Percentiles rank a stretch among this genome's conserved stretches.
Evolutionary conservation across 1,140 invertebrate species (phyloP).

Genomic region (Cardiocondyla obscurior): DNA sequence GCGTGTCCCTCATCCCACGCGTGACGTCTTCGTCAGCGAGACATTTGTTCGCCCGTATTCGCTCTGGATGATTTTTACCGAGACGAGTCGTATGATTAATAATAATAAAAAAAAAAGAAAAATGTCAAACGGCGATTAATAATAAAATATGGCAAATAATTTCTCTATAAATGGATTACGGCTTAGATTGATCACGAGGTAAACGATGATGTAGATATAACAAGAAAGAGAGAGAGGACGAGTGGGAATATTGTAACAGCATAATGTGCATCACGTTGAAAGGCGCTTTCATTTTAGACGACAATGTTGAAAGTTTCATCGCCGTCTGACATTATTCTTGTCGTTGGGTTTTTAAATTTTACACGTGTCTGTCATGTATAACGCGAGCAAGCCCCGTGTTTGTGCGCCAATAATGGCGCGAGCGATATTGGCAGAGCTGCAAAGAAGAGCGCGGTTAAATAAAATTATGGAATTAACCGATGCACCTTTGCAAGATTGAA

Average conservation of each 20-base stretch:
- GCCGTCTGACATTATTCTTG: neutral
- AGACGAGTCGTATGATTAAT: neutral
- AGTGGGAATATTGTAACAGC: neutral
- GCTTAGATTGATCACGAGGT: no score
- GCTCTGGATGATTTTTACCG: neutral
- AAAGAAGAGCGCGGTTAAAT: conserved; percentile 3
- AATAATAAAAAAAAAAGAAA: no score
- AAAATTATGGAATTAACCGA: conserved; percentile 38
- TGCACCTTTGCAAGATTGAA: conserved; percentile 43
- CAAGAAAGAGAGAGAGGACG: no score
- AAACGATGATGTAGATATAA: no score
- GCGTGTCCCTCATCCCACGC: neutral
- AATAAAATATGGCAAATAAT: no score
- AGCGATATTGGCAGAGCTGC: neutral
- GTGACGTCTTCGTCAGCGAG: conserved; percentile 41
- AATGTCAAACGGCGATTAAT: no score
- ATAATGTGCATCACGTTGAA: neutral
- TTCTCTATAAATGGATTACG: no score
- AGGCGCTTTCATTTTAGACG: neutral
- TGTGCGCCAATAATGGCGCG: neutral
- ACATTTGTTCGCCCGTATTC: conserved; percentile 28
- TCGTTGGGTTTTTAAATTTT: neutral
- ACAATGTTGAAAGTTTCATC: neutral
- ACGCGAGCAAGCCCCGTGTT: no score
- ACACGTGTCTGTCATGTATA: neutral